A percentile compares a stretch with the other conserved stretches of the same genome.
phyloP scores from a whole-genome alignment of 1,140 invertebrate genomes.

The Plectrocnemia conspersa region DNA sequence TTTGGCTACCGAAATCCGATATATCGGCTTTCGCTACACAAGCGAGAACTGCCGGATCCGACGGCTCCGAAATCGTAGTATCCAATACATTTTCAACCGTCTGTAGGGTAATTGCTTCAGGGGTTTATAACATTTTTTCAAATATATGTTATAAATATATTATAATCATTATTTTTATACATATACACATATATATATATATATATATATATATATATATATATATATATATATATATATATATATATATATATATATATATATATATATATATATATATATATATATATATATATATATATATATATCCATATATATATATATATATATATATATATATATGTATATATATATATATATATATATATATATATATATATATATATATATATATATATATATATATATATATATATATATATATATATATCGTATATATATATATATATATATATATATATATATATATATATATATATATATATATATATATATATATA shows the following conservation, averaged over 20 bases:
- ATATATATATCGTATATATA: no score
- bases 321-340: conserved; percentile 1
- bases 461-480: not conserved
- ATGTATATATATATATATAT: conserved; percentile 1
- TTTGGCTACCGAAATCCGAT: no score
- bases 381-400: no score
- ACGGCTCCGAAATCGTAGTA: no score
- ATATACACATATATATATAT: not conserved
- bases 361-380: not conserved
- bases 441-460: not conserved
- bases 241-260: conserved; percentile 1
- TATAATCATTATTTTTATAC: no score
- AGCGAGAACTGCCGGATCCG: no score
- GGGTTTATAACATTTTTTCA: no score
- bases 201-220: not conserved
- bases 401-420: no score
- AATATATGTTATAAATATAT: no score
- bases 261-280: conserved; percentile 1
- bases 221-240: conserved; percentile 1
- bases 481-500: not conserved
- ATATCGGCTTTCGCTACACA: no score
- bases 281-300: conserved; percentile 1
- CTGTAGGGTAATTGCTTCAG: no score
- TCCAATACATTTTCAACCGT: no score
- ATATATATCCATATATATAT: not conserved